Percentiles rank a stretch among this genome's conserved stretches.
Conservation (phyloP, 2,888 invertebrate species). For the Pristionchus entomophagus region DNA sequence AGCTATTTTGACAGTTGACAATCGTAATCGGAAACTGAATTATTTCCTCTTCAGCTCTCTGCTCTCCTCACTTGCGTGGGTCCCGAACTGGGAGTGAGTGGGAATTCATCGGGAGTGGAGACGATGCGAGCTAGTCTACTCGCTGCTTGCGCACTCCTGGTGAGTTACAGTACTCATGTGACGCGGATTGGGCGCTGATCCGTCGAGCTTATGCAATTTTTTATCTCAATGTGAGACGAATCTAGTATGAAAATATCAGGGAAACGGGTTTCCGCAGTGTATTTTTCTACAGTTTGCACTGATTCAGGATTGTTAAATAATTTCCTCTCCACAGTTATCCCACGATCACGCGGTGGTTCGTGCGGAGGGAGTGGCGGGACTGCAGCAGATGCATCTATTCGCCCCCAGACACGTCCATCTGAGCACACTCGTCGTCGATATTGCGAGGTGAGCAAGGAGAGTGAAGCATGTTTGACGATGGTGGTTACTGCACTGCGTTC, state of each 20-base stretch:
- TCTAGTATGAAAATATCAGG: too few relatives aligned
- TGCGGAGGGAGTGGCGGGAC: constrained; percentile 94
- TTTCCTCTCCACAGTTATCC: constrained; percentile 78
- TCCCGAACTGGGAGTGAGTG: constrained; percentile 86
- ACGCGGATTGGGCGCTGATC: not conserved
- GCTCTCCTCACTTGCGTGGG: constrained; percentile 98
- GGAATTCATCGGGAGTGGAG: constrained; percentile 81
- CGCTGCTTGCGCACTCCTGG: constrained; percentile 92
- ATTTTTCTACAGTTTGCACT: too few relatives aligned
- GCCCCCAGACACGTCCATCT: constrained; percentile 94
- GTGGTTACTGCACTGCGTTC: too few relatives aligned
- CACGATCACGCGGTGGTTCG: constrained; percentile 87
- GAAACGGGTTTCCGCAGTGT: too few relatives aligned
- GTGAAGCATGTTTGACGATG: not conserved
- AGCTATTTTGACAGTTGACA: too few relatives aligned
- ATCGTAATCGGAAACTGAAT: too few relatives aligned
- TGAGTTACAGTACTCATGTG: not conserved
- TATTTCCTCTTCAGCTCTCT: constrained; percentile 82
- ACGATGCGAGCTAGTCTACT: constrained; percentile 88
- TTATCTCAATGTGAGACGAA: too few relatives aligned
- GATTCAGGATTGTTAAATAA: too few relatives aligned
- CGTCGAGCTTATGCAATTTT: too few relatives aligned
- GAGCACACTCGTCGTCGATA: constrained; percentile 82
- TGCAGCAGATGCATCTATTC: constrained; percentile 97
- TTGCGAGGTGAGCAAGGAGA: constrained; percentile 76